Conservation (phyloP, 2,888 invertebrate species). For the Pardosa pseudoannulata region DNA sequence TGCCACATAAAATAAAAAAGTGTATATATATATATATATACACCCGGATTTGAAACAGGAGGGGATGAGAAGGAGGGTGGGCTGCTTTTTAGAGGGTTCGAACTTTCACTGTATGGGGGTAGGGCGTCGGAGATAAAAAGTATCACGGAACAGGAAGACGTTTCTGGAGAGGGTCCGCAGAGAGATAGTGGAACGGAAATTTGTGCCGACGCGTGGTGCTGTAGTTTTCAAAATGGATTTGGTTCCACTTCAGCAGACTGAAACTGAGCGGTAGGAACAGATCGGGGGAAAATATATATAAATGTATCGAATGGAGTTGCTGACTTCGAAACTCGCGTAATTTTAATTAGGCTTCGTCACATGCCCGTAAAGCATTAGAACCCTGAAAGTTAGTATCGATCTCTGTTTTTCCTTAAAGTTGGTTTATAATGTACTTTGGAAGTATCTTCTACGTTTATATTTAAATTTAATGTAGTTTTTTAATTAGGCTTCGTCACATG, state of each 20-base stretch:
- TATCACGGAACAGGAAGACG: slow-evolving; percentile 16
- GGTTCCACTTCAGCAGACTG: not conserved
- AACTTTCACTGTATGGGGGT: slow-evolving; percentile 9
- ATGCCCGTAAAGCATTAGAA: too few species aligned
- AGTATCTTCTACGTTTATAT: too few species aligned
- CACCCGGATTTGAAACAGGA: not conserved
- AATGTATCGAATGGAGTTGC: too few species aligned
- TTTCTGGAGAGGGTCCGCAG: not conserved
- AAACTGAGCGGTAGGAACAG: not conserved
- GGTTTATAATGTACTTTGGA: too few species aligned
- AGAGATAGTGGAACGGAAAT: slow-evolving; percentile 13
- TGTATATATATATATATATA: not conserved
- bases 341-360: too few species aligned
- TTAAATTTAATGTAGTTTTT: too few species aligned
- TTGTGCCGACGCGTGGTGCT: not conserved
- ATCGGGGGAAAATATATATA: too few species aligned
- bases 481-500: too few species aligned
- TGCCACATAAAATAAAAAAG: not conserved
- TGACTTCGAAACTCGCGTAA: too few species aligned
- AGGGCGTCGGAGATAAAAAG: slow-evolving; percentile 1
- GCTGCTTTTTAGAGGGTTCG: not conserved
- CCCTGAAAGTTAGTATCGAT: too few species aligned
- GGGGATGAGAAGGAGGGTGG: not conserved
- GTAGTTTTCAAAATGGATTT: not conserved
- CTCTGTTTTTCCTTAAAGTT: too few species aligned